Percentiles rank a stretch among this genome's conserved stretches.
phyloP scores from a whole-genome alignment of 2,113 vertebrate species.

The Nansenia antarctica region DNA sequence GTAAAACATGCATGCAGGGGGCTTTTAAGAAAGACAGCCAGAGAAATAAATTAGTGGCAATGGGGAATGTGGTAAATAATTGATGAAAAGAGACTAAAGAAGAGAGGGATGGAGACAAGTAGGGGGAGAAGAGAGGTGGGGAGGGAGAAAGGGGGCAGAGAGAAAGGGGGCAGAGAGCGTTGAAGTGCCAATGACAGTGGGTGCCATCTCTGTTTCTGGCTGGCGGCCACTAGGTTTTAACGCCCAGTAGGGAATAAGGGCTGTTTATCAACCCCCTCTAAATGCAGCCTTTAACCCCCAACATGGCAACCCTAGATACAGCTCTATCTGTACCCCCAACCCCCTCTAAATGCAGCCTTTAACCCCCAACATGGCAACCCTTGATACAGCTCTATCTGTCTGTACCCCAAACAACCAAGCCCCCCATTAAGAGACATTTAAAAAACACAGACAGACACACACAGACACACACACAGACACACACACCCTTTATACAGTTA shows the following conservation, averaged over 20 bases:
- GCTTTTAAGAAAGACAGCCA: neutral
- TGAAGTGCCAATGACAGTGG: conserved; percentile 68
- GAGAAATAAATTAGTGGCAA: no score
- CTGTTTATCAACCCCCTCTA: conserved; percentile 50
- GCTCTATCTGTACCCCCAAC: neutral
- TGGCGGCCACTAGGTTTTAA: conserved; percentile 62
- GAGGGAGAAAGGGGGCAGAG: conserved; percentile 10
- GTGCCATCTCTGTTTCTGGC: conserved; percentile 66
- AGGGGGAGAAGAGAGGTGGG: neutral
- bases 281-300: neutral
- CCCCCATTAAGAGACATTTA: neutral
- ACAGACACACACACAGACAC: neutral
- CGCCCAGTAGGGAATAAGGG: conserved; percentile 52
- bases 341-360: neutral
- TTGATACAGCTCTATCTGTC: neutral
- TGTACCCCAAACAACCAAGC: neutral
- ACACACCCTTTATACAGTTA: neutral
- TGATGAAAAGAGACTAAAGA: neutral
- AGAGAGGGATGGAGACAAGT: neutral
- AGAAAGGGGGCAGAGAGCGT: conserved; percentile 35
- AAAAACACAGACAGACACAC: neutral
- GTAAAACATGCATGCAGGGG: neutral
- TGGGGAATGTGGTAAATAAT: no score
- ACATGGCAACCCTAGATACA: neutral
- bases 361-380: neutral